Conservation (phyloP, 1,140 invertebrate genomes). For the Drosophila pachea region DNA sequence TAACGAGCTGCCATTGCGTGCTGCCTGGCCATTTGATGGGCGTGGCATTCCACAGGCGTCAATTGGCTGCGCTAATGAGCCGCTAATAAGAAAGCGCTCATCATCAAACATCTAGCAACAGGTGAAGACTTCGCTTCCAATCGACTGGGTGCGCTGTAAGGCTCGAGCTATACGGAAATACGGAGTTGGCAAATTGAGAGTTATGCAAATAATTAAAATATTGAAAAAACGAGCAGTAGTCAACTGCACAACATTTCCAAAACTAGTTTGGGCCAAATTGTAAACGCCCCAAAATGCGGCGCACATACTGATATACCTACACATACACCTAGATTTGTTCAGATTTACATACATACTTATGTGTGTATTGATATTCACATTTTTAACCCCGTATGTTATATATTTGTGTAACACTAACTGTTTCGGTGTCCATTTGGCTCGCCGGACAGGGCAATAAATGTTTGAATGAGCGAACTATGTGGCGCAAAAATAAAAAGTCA, state of each 20-base stretch:
- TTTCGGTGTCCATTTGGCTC: slow-evolving; percentile 30
- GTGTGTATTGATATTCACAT: slow-evolving; percentile 28
- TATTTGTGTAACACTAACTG: slow-evolving; percentile 33
- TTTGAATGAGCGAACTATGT: slow-evolving; percentile 38
- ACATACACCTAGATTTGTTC: slow-evolving; percentile 6
- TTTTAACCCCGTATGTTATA: neutral
- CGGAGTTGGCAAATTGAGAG: slow-evolving; percentile 18
- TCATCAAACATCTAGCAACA: slow-evolving; percentile 22
- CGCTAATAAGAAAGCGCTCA: slow-evolving; percentile 68
- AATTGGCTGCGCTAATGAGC: slow-evolving; percentile 63
- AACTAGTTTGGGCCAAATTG: slow-evolving; percentile 54
- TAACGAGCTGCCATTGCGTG: slow-evolving; percentile 49
- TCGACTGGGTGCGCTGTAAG: neutral
- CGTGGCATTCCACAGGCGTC: slow-evolving; percentile 55
- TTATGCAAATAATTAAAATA: slow-evolving; percentile 67
- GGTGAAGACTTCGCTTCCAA: slow-evolving; percentile 2
- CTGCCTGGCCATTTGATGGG: slow-evolving; percentile 34
- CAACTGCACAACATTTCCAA: slow-evolving; percentile 47
- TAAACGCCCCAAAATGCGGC: slow-evolving; percentile 57
- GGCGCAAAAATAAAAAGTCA: slow-evolving; percentile 18
- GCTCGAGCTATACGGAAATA: no score
- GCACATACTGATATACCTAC: neutral
- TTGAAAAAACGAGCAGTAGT: slow-evolving; percentile 37
- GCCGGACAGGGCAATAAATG: slow-evolving; percentile 64
- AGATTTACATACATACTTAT: slow-evolving; percentile 19